Base-by-base conservation (phyloP, 2,797 vertebrate species). In the Falco peregrinus region DNA sequence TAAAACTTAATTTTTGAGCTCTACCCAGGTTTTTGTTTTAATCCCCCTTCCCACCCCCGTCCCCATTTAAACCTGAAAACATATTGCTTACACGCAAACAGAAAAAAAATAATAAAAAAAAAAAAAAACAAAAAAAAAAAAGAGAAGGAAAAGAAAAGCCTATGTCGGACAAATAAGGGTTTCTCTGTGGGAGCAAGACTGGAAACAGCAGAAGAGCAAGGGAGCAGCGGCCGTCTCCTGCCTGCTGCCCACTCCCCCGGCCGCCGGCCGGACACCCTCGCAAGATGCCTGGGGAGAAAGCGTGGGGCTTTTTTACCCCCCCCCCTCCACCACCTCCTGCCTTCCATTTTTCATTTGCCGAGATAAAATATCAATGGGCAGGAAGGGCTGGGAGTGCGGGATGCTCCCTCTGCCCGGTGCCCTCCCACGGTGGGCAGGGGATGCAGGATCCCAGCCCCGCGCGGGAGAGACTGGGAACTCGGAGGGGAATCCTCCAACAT, bases 31-130 rank as follows among this genome's bases (percentile, higher is more conserved):
- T 35, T 37, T 80, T 64, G 53, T 57, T 80, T 91, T 45, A 59
- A 85, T 70, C 71, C 86, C 91, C 67, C 47, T 77, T n/a, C 91
- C 96, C 91, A 56, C 81, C 94, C 91, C 89, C 11, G 13, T 57
- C 86, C 88, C 84, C 41, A 10, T 86, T 87, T 39, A 15, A 81
- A 95, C 97, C 96, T 96, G 95, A 96, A 95, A 84, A 70, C 93
- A 68, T 97, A 97, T 97, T 97, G 97, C 97, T 97, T 94, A 87
- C 86, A 69, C 88, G 70, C 90, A 73, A 77, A 78, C 45, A 29
- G 14, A 13, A 18, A 39, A 6, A 24, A 45, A 25, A 13, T n/a
- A 35, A 35, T 9, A 35, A 35, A 35, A 10, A 37, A 37, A 37
- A 37, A 37, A 37, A 37, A 37, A 37, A 10, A 10, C 37, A 37